Evolutionary conservation across 2,113 vertebrate species (phyloP), one percentile per base, ranked within the genome.

Genomic region (Lamprotornis superbus): DNA sequence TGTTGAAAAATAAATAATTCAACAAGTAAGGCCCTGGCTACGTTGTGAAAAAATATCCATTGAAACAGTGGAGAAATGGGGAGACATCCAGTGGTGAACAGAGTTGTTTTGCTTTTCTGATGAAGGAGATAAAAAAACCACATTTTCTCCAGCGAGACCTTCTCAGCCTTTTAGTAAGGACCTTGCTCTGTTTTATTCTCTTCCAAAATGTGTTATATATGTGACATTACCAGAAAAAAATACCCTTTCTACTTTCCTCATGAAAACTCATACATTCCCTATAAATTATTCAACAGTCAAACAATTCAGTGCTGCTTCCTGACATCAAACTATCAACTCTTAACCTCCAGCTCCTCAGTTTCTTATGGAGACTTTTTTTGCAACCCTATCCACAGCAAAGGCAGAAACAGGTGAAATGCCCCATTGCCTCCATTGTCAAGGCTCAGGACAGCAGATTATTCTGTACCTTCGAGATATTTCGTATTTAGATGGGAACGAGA

Each of bases 1-100:
- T 53, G 13, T 9, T 69, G 56, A 81, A 94, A 94, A 83, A 67
- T 91, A 89, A 84, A 96, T 92, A 89, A 92, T 89, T 92, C 49
- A 92, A 63, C 8, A 67, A 89, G 18, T 12, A 49, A 35, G 46
- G 37, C 17, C 63, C 46, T 71, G 37, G 15, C 44, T 61, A 50
- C 15, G 1, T 31, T 39, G 22, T 17, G 53, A 83, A 76, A 81
- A 82, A 70, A 12, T 2, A 63, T 11, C 3, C 25, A 74, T 28
- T 80, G 61, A 79, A 49, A 56, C 17, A 37, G 23, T 9, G 47
- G 42, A 46, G 37, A 80, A 61, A 50, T 15, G 61, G 13, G 37
- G 25, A 69, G 20, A 35, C 16, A 65, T 31, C 5, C 14, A 40
- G 25, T 31, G 28, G 18, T 37, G 39, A 69, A 57, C 4, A 50